Percentiles rank a stretch among this genome's conserved stretches.
Evolutionary conservation across 2,113 vertebrate species (phyloP).

Genomic region (Xiphophorus hellerii): DNA sequence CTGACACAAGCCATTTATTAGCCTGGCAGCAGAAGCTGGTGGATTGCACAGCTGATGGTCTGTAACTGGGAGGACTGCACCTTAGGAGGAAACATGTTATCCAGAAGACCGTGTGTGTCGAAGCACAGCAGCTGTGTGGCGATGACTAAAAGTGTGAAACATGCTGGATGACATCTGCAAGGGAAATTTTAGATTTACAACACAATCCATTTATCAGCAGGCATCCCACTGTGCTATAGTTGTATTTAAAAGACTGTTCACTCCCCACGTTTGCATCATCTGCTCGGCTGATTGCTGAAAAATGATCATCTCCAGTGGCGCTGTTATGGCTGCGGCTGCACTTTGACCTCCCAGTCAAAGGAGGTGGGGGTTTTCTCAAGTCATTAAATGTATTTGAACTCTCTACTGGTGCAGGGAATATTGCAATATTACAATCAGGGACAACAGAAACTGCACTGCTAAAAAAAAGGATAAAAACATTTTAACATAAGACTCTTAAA

Average conservation of each 20-base stretch:
- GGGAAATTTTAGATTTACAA: slow-evolving; percentile 31
- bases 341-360: slow-evolving; percentile 60
- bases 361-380: slow-evolving; percentile 23
- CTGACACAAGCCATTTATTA: slow-evolving; percentile 98
- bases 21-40: slow-evolving; percentile 76
- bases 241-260: slow-evolving; percentile 19
- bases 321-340: slow-evolving; percentile 40
- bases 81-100: slow-evolving; percentile 48
- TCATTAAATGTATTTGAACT: slow-evolving; percentile 15
- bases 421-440: neutral
- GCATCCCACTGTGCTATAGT: neutral
- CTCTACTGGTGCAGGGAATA: neutral
- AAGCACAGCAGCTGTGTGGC: slow-evolving; percentile 8
- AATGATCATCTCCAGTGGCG: slow-evolving; percentile 52
- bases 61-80: slow-evolving; percentile 73
- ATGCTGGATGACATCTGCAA: slow-evolving; percentile 15
- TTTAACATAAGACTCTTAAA: too few relatives aligned
- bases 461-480: too few relatives aligned
- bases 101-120: slow-evolving; percentile 18
- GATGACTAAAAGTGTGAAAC: slow-evolving; percentile 33
- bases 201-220: slow-evolving; percentile 35
- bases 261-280: slow-evolving; percentile 62
- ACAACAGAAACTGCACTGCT: neutral
- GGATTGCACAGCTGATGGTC: slow-evolving; percentile 75
- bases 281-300: slow-evolving; percentile 60